These are phyloP conservation scores for Heliopora coerulea DNA, from an alignment of 92 coral and sea anemone species.

Conservation along the genomic window DNA sequence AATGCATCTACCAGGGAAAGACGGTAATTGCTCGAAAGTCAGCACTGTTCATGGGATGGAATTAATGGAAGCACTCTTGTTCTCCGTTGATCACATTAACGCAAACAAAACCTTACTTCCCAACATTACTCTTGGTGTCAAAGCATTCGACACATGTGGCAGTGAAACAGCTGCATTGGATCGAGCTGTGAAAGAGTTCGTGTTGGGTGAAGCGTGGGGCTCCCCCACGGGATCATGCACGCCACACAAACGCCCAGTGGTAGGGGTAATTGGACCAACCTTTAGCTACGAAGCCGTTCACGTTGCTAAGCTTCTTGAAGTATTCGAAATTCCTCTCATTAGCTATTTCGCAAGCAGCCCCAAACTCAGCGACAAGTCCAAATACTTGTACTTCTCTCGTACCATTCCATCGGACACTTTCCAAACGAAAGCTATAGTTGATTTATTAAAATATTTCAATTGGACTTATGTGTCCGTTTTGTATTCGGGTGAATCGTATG, in stretches of 20 bases:
- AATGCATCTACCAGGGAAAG: constrained; percentile 51
- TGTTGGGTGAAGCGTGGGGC: neutral
- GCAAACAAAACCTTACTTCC: constrained; percentile 56
- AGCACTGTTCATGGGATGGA: constrained; percentile 75
- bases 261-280: constrained; percentile 8
- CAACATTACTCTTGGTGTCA: constrained; percentile 74
- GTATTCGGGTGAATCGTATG: constrained; percentile 80
- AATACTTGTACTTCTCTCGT: constrained; percentile 81
- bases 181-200: constrained; percentile 53
- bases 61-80: constrained; percentile 77
- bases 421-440: constrained; percentile 80
- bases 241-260: neutral
- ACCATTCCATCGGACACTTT: constrained; percentile 83
- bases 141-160: constrained; percentile 81
- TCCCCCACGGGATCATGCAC: neutral
- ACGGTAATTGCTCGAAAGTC: constrained; percentile 50
- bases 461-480: constrained; percentile 87
- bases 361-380: constrained; percentile 79
- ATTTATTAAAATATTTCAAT: constrained; percentile 66
- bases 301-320: constrained; percentile 3
- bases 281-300: constrained; percentile 23
- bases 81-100: constrained; percentile 80
- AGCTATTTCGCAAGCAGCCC: constrained; percentile 85
- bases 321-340: constrained; percentile 66
- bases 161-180: constrained; percentile 79